Evolutionary conservation across 2,888 invertebrate genomes (phyloP), one percentile per base, ranked within the genome.

Genomic region (Apodemia hepburni): DNA sequence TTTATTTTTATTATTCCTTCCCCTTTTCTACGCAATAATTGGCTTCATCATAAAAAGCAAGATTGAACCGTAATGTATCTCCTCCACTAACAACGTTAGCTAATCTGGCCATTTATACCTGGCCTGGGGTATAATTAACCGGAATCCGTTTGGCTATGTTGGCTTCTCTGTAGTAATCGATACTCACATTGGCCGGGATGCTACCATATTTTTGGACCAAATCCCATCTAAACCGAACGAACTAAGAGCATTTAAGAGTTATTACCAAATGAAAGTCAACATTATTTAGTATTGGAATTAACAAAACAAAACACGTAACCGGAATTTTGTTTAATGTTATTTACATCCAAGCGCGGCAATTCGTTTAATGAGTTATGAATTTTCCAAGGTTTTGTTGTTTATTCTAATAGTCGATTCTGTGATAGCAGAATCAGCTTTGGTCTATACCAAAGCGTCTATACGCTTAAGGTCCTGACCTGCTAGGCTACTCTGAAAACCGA

Each of bases 181-280:
- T 57, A 29, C 54, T 29, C 54, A 15, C 54, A 27, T 15, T 57
- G 54, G 29, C 54, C 22, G 27, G 27, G 29, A 57, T 15, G 27
- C 29, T 27, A 57, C 54, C 54, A 57, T 57, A 57, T 57, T 57
- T 57, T 57, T 57, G 54, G 57, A 57, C 57, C 57, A 27, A 57
- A 57, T 57, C 57, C 57, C 57, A 57, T 57, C 57, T 27, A 29
- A 57, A 57, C 57, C 57, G 29, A 57, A 57, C 27, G 1, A 29
- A 57, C 47, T 47, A 47, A 47, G 47, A 57, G 27, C 57, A 29
- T 27, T 54, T n/a, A 27, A 57, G 57, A 57, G 27, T 57, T 57
- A 57, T 57, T 22, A 29, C 57, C 57, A 29, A 57, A 57, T 57
- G 57, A 57, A 57, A 29, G 57, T 57, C 47, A 47, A 47, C 57